Percentiles rank a stretch among this genome's conserved stretches.
phyloP scores from a whole-genome alignment of 2,888 invertebrate species.

The Machimus atricapillus region DNA sequence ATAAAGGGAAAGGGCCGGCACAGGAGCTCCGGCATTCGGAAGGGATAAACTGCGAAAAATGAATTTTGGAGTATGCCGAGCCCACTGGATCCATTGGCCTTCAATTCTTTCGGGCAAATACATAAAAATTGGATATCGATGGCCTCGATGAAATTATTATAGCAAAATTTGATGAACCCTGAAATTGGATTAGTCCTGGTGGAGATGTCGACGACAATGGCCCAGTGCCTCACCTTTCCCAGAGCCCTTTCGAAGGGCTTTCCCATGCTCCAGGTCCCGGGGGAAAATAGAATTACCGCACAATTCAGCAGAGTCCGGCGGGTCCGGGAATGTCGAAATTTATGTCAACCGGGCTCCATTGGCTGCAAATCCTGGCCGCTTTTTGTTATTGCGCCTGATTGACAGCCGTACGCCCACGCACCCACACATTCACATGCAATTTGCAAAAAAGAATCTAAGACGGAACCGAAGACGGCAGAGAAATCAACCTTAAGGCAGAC shows the following conservation, averaged over 20 bases:
- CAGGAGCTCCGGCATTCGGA: background rate
- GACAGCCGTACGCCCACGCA: background rate
- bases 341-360: background rate
- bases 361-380: background rate
- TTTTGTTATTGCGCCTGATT: background rate
- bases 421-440: background rate
- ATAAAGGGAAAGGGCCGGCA: background rate
- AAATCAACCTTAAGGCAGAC: conserved; percentile 19
- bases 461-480: background rate
- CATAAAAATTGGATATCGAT: background rate
- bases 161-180: conserved; percentile 32
- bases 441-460: background rate
- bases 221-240: background rate
- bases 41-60: background rate
- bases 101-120: background rate
- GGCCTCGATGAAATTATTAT: conserved; percentile 14
- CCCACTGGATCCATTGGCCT: background rate
- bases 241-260: background rate
- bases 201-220: background rate
- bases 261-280: background rate
- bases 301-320: background rate
- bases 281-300: conserved; percentile 19
- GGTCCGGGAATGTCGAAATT: background rate
- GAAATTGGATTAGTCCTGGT: background rate
- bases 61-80: background rate